These are phyloP conservation scores for Scopus umbretta DNA, from an alignment of 2,113 vertebrate genomes.

Conservation along the genomic window DNA sequence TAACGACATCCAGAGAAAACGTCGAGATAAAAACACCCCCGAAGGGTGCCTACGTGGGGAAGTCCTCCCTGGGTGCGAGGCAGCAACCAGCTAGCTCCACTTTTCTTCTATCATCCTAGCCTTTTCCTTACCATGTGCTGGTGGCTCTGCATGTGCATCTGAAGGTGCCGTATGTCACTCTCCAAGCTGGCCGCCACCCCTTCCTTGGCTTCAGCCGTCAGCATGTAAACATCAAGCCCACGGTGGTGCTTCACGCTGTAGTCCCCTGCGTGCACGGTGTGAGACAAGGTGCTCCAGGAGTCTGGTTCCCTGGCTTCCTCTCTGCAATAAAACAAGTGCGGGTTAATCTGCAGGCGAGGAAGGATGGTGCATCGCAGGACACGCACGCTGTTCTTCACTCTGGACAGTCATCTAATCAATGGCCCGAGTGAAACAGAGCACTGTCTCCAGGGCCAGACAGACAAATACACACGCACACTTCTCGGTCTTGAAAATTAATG, in stretches of 20 bases:
- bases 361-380: background rate
- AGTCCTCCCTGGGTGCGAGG: background rate
- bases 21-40: rapidly evolving
- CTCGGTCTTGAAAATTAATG: background rate
- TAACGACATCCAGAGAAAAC: background rate
- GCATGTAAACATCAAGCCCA: slow-evolving; percentile 78
- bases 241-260: slow-evolving; percentile 80
- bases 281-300: slow-evolving; percentile 68
- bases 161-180: slow-evolving; percentile 72
- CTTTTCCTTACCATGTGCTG: slow-evolving; percentile 67
- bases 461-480: background rate
- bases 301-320: slow-evolving; percentile 69
- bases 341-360: background rate
- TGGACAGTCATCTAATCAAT: background rate
- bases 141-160: slow-evolving; percentile 68
- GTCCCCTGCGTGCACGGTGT: slow-evolving; percentile 67
- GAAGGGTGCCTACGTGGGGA: rapidly evolving
- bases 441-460: background rate
- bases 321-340: slow-evolving; percentile 37
- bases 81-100: background rate
- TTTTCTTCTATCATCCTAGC: background rate
- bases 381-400: background rate
- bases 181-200: slow-evolving; percentile 65
- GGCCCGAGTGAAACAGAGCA: background rate
- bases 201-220: slow-evolving; percentile 73